A percentile compares a stretch with the other conserved stretches of the same genome.
phyloP scores from a whole-genome alignment of 2,797 vertebrate species.

The Chelon auratus region DNA sequence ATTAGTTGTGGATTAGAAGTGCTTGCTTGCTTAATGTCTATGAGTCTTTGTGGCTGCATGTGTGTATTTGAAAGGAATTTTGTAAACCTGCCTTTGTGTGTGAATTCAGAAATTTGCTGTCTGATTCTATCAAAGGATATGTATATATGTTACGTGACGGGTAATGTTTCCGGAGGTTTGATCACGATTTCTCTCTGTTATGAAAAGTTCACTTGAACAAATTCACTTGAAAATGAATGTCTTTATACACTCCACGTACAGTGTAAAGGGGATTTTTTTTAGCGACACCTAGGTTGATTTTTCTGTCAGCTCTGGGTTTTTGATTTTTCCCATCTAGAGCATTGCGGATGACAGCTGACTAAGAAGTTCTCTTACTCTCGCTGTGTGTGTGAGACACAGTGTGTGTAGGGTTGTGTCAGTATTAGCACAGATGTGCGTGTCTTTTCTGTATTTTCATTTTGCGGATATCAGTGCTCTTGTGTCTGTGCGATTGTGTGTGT shows the following conservation, averaged over 20 bases:
- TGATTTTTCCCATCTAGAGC: slow-evolving; percentile 23
- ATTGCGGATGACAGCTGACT: slow-evolving; percentile 38
- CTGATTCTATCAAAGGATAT: too few relatives aligned
- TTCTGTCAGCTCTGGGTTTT: slow-evolving; percentile 32
- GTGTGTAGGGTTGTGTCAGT: slow-evolving; percentile 12
- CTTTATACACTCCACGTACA: background rate
- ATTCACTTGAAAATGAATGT: background rate
- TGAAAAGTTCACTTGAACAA: too few relatives aligned
- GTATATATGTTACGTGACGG: background rate
- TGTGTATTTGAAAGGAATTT: too few relatives aligned
- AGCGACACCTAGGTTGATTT: slow-evolving; percentile 20
- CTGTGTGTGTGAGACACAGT: slow-evolving; percentile 15
- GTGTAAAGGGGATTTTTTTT: slow-evolving; percentile 16
- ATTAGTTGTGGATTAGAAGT: too few relatives aligned
- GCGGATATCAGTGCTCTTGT: background rate
- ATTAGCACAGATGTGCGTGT: too few relatives aligned
- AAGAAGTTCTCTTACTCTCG: slow-evolving; percentile 23
- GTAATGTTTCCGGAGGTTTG: too few relatives aligned
- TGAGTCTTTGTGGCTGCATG: too few relatives aligned
- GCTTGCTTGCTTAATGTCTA: too few relatives aligned
- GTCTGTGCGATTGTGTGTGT: slow-evolving; percentile 4
- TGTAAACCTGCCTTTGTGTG: too few relatives aligned
- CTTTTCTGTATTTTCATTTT: background rate
- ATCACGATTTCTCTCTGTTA: too few relatives aligned
- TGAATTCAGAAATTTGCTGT: background rate